Evolutionary conservation across 2,797 vertebrate genomes (phyloP), one percentile per base, ranked within the genome.

Genomic region (Falco rusticolus): DNA sequence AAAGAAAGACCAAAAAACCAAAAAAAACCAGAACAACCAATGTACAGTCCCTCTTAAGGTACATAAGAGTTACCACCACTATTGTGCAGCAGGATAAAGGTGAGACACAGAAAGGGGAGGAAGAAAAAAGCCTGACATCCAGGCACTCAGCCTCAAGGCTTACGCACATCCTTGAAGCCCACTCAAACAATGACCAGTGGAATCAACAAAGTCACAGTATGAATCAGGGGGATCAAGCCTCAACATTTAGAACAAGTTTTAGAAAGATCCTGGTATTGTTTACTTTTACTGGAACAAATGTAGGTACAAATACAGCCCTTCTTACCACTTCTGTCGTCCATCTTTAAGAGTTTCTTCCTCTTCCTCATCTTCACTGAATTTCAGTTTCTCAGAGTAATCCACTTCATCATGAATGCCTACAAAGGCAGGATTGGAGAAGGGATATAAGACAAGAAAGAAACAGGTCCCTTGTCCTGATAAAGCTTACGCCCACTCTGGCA

Each of bases 301-400:
- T 4, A 71, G 24, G 12, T 63, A 10, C 2, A 3, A 83, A 78
- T 2, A 68, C 16, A 69, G 34, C 1, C 10, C 4, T 56, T 64
- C 98, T 97, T 94, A 99, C 99, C 99, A 99, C 86, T 99, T 98
- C 63, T 98, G 99, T 86, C 98, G 98, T 84, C 98, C 98, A 2
- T 99, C 99, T 90, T 98, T 97, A 53, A 97, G 11, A 15, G 70
- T 84, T 21, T 99, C 99, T 81, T 99, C 99, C 45, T 99, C 99
- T 26, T 99, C 99, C 89, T 99, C 99, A 39, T 99, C 99, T 64
- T 99, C 99, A 72, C 99, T 99, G 95, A 99, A 99, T 90, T 99
- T 99, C 12, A 99, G 97, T 83, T 99, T 99, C 97, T 99, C 99
- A 2, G 99, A 98, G 87, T 99, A 99, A 98, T 99, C 99, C 72